Evolutionary conservation across 2,888 invertebrate genomes (phyloP).

Genomic region (Thereva unica): DNA sequence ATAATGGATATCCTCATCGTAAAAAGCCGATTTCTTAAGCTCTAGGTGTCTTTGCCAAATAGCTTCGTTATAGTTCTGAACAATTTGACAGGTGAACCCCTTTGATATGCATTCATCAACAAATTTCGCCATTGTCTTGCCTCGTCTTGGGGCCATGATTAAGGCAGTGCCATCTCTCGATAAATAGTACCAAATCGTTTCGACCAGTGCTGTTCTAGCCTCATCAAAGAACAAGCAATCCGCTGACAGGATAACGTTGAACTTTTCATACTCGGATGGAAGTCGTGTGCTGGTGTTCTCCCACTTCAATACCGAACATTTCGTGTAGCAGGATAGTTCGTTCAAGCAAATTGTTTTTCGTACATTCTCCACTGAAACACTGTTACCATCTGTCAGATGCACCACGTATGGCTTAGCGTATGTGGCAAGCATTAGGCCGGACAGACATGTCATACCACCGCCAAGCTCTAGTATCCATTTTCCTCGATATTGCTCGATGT

Average conservation of each 20-base stretch:
- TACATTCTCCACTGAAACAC: conserved; percentile 74
- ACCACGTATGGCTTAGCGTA: conserved; percentile 68
- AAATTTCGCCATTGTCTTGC: conserved; percentile 72
- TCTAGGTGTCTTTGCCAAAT: conserved; percentile 72
- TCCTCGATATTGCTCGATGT: conserved; percentile 66
- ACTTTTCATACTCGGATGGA: conserved; percentile 58
- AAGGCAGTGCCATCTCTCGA: conserved; percentile 67
- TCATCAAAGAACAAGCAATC: conserved; percentile 82
- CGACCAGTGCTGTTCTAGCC: conserved; percentile 67
- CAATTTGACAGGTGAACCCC: conserved; percentile 64
- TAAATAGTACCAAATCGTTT: conserved; percentile 69
- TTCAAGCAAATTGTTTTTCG: conserved; percentile 68
- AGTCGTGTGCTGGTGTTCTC: conserved; percentile 53
- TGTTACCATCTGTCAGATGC: conserved; percentile 78
- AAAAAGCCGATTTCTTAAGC: conserved; percentile 63
- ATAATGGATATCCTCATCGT: conserved; percentile 73
- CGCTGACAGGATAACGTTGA: conserved; percentile 75
- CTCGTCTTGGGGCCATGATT: conserved; percentile 77
- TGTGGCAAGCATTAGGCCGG: conserved; percentile 73
- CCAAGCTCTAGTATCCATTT: conserved; percentile 77
- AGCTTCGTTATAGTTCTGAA: conserved; percentile 65
- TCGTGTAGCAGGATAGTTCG: conserved; percentile 62
- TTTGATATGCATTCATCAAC: conserved; percentile 64
- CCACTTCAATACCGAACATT: conserved; percentile 64
- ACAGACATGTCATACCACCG: conserved; percentile 83